Evolutionary conservation across 92 coral and sea anemone species (phyloP).

Genomic region (Zoanthus gigantus): DNA sequence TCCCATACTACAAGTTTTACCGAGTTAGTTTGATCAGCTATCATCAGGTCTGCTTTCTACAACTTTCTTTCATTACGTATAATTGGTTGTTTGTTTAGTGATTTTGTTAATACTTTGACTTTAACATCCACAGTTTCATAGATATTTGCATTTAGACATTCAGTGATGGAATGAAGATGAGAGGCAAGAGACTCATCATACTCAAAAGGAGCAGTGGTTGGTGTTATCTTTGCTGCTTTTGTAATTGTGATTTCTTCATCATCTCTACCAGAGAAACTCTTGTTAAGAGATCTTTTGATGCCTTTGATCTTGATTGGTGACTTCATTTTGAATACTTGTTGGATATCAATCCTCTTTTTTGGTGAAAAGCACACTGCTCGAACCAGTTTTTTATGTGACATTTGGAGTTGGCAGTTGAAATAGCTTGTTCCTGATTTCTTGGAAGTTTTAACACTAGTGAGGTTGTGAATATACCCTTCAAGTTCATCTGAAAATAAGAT

Average conservation of each 20-base stretch:
- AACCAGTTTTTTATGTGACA: slow-evolving; percentile 64
- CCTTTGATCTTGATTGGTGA: slow-evolving; percentile 70
- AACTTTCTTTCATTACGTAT: slow-evolving; percentile 47
- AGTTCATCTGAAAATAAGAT: slow-evolving; percentile 46
- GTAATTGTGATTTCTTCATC: slow-evolving; percentile 50
- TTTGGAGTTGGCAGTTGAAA: slow-evolving; percentile 73
- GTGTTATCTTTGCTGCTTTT: slow-evolving; percentile 52
- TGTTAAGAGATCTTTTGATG: slow-evolving; percentile 61
- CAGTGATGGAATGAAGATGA: slow-evolving; percentile 52
- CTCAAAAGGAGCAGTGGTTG: slow-evolving; percentile 47
- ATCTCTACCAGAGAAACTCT: slow-evolving; percentile 52
- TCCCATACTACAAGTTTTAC: slow-evolving; percentile 49
- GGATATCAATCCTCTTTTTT: slow-evolving; percentile 66
- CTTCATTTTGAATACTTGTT: slow-evolving; percentile 70
- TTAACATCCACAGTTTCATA: slow-evolving; percentile 59
- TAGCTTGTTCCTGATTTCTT: slow-evolving; percentile 54
- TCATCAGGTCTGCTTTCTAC: slow-evolving; percentile 55
- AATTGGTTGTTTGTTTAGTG: slow-evolving; percentile 44
- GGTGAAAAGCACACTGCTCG: slow-evolving; percentile 77
- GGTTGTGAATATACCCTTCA: slow-evolving; percentile 43
- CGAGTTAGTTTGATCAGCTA: slow-evolving; percentile 54
- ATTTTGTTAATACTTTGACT: slow-evolving; percentile 56
- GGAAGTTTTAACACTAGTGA: slow-evolving; percentile 37
- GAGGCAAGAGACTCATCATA: slow-evolving; percentile 46
- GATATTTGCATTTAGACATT: slow-evolving; percentile 55